Evolutionary conservation across 1,140 invertebrate genomes (phyloP), one percentile per base, ranked within the genome.

Genomic region (Leguminivora glycinivorella): DNA sequence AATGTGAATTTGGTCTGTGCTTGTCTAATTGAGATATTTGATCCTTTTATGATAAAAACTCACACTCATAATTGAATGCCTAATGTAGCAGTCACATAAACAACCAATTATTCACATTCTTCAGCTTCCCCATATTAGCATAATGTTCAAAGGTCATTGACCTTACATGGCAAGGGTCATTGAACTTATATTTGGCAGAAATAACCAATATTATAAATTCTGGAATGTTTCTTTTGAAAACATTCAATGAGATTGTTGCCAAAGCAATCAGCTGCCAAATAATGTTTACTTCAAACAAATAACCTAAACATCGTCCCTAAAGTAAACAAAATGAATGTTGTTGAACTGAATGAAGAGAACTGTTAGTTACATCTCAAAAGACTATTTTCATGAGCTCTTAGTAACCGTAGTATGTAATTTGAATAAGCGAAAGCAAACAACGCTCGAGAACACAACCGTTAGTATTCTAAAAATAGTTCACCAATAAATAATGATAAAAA

Each of bases 401-500:
- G 47, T n/a, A 52, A 52, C 47, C 7, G 17, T 52, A 6, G 1
- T 52, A 9, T 52, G 17, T 63, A 14, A 63, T 63, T 63, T 63
- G 26, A 63, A 63, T 63, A 63, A 63, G 58, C 58, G 58, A 63
- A 63, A 63, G 58, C 9, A 63, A 60, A 60, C 2, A 67, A 47
- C 19, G 67, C 70, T 52, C 10, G 72, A 26, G 60, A 47, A 70
- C 38, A 70, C 6, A 22, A 52, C 47, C 47, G 47, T 52, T 52
- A 52, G 17, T 52, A 52, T 52, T 47, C 31, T 56, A 71, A 67
- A 66, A 68, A 40, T 29, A 43, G 24, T 25, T 19, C 34, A 10
- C 25, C 38, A 60, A 72, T 68, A 58, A 56, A 72, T 67, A 68
- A 52, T 22, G 25, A 38, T 58, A 68, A 56, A 68, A 22, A 77